Base-by-base conservation (phyloP, 2,113 vertebrate species). In the Bombycilla garrulus region DNA sequence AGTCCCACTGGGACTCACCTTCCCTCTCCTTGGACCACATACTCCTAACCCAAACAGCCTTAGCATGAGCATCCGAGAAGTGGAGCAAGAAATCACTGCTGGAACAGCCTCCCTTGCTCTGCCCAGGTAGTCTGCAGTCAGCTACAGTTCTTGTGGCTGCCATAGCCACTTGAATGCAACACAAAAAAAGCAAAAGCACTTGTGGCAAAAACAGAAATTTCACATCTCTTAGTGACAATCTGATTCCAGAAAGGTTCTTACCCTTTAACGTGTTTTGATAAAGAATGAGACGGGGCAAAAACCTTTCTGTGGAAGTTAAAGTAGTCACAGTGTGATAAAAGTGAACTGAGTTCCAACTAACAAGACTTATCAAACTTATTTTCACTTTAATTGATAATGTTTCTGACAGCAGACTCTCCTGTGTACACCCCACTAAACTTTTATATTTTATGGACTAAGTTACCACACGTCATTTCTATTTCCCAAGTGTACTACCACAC, bases 81-180 rank as follows among this genome's bases (percentile, higher is more conserved):
- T 17, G 60, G 22, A 71, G 47, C 31, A 74, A 88, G 22, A 65
- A 69, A 44, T 9, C 22, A 19, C 15, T 4, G 0, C 5, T 45
- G 12, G 33, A 90, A 48, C 4, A 6, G 10, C 24, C 15, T 36
- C 11, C 23, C 5, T 51, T 0, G 0, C 26, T 42, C 40, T 51
- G 35, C 44, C 54, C 53, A n/a, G 29, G 48, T 4, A 17, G 35
- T 4, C 20, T 28, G 38, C 67, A 35, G 31, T 33, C 47, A 62
- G 31, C 25, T 58, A n/a, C 4, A 67, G 35, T 5, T 45, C 38
- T 64, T 36, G 16, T 8, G 33, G 48, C 33, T 82, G 20, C n/a
- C 35, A 36, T 0, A 62, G 31, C 19, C 15, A 23, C n/a, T 29
- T 12, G 5, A 35, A 79, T 0, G 0, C 35, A 50, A 50, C 3